A percentile compares a stretch with the other conserved stretches of the same genome.
Conservation (phyloP, 2,113 vertebrate species). For the Saimiri boliviensis region DNA sequence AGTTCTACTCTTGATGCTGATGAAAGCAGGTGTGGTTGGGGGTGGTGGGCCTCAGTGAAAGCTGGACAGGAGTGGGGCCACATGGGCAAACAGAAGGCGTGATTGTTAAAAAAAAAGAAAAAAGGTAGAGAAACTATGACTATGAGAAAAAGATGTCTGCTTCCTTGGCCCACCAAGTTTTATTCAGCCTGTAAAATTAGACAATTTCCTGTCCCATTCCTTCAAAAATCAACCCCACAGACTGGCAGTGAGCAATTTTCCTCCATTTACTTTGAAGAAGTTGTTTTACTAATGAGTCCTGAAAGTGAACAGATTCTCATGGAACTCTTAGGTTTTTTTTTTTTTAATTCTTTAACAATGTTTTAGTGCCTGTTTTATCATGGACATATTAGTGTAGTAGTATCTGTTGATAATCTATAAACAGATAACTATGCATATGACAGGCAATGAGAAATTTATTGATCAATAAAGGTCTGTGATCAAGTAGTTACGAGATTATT, state of each 20-base stretch:
- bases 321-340: background rate
- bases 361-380: background rate
- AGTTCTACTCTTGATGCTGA: background rate
- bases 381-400: background rate
- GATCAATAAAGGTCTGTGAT: background rate
- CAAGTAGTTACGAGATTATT: background rate
- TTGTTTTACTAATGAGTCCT: background rate
- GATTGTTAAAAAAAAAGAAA: background rate
- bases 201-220: conserved; percentile 47
- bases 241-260: background rate
- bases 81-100: rapidly evolving
- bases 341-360: background rate
- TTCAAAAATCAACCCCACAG: conserved; percentile 46
- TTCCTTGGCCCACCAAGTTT: background rate
- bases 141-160: background rate
- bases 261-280: background rate
- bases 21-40: background rate
- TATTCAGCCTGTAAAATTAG: conserved; percentile 10
- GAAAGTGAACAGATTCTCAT: background rate
- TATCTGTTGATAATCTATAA: background rate
- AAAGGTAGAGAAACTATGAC: background rate
- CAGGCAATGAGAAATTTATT: background rate
- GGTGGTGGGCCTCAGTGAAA: background rate
- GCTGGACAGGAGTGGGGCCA: background rate
- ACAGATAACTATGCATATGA: background rate